Base-by-base conservation (phyloP, 2,797 vertebrate species). In the Notoglanidium macrostoma region DNA sequence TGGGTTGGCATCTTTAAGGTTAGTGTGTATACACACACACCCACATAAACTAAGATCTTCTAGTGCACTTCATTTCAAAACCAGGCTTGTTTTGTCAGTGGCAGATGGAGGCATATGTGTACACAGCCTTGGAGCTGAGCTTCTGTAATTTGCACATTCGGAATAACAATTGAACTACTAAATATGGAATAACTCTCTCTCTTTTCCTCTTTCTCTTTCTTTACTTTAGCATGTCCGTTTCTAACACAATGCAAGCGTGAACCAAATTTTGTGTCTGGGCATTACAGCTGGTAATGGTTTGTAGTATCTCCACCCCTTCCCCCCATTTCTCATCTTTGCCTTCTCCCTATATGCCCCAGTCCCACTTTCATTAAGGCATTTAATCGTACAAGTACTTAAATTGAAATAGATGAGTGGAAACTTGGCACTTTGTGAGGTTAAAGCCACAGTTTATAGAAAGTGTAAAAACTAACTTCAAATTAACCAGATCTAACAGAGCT, bases 1-100 rank as follows among this genome's bases (percentile, higher is more conserved):
- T 99, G 98, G 98, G 98, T 99, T 95, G 98, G 98, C 93, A 99
- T 99, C 94, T 99, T 99, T 93, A 99, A 99, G 98, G 98, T 99
- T 95, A 93, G 92, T 32, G 17, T 40, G 68, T 26, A 46, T 7
- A 26, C 35, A 89, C 74, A 73, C 59, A 46, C 51, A 14, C 67
- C 44, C 26, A 51, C 35, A 17, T 26, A 72, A 7, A 91, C 79
- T 19, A 82, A 80, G 88, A 40, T 29, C 35, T 29, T 17, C 74
- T 26, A 55, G n/a, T 40, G 51, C 12, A 5, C 21, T 72, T 8
- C n/a, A 19, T 46, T 17, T 77, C 26, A 63, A 85, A 76, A 44
- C n/a, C 82, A 26, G 29, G 19, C 19, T 44, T 44, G 35, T 26
- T 70, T 55, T 57, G 46, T 29, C 44, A 29, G 61, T 21, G 26